These are phyloP conservation scores for Herpetotheres cachinnans DNA, from an alignment of 2,113 vertebrate species.

Conservation along the genomic window DNA sequence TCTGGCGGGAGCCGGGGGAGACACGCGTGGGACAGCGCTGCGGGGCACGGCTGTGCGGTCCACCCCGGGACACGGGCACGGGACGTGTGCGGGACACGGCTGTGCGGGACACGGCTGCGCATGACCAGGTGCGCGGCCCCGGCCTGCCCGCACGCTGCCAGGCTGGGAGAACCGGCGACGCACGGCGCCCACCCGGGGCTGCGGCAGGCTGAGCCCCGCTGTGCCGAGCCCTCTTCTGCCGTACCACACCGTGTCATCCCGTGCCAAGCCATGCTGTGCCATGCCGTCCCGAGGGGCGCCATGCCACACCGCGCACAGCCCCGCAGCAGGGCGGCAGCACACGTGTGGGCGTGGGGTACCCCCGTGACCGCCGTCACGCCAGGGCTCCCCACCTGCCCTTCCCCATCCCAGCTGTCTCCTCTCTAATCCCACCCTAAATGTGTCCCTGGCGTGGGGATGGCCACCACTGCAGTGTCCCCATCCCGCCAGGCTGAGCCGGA, in stretches of 20 bases:
- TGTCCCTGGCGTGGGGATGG: neutral
- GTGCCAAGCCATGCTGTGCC: no score
- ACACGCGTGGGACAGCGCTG: accelerated
- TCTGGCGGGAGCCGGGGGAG: neutral
- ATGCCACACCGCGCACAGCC: accelerated
- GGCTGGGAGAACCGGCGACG: accelerated
- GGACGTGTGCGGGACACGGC: neutral
- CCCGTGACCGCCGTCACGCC: no score
- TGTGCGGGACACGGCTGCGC: neutral
- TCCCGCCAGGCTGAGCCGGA: neutral
- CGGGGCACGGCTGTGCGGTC: no score
- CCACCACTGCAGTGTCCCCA: neutral
- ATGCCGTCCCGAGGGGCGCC: accelerated
- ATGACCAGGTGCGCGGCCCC: no score
- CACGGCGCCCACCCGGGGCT: accelerated
- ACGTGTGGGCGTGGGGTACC: no score
- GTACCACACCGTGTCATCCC: neutral
- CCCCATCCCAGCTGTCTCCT: neutral
- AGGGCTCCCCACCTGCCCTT: neutral
- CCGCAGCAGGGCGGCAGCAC: accelerated
- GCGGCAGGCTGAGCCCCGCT: neutral
- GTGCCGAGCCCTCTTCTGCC: neutral
- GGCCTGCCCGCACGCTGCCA: no score
- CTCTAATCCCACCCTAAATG: slow-evolving; percentile 10
- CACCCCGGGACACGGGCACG: neutral